Evolutionary conservation across 1,140 invertebrate genomes (phyloP), one percentile per base, ranked within the genome.

Genomic region (Drosophila neocordata): DNA sequence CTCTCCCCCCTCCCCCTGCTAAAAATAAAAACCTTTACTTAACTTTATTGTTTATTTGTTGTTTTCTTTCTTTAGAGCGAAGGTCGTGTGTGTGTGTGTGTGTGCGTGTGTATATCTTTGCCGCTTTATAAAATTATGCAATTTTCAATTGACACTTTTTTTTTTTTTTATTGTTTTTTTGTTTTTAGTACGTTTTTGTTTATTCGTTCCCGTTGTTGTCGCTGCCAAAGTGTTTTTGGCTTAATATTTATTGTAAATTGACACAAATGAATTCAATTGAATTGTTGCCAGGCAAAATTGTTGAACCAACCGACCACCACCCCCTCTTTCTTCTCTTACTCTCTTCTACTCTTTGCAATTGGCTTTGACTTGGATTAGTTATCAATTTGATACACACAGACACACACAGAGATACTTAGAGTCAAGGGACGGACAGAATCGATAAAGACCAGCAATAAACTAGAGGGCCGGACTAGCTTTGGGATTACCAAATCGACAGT

Each of bases 241-340:
- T 72, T 52, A 72, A 76, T 79, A 88, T 75, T 82, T 88, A 70
- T 87, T 87, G 68, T 79, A 87, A 88, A 87, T 87, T 87, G 82
- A 87, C 82, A 87, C 71, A 87, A 87, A 87, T 88, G 78, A 88
- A 79, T 85, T 85, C 82, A 85, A 87, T 87, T 87, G 83, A 78
- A 87, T 88, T 87, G 82, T 68, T 69, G 69, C 59, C 65, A 69
- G 59, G 65, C 67, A 75, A 78, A 64, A 34, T 72, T 68, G 72
- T 75, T 75, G 71, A 48, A 48, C 41, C 41, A 48, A 48, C 2
- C 41, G 41, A 48, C 71, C 57, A 75, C 41, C 41, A 3, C 12
- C 7, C 20, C 57, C 55, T 48, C 22, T 34, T 27, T 12, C 12
- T 27, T 12, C 35, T 15, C 22, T 2, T 4, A 0, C 22, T 0